Evolutionary conservation across 2,888 invertebrate genomes (phyloP), one percentile per base, ranked within the genome.

Genomic region (Enoplolaimus lenunculus): DNA sequence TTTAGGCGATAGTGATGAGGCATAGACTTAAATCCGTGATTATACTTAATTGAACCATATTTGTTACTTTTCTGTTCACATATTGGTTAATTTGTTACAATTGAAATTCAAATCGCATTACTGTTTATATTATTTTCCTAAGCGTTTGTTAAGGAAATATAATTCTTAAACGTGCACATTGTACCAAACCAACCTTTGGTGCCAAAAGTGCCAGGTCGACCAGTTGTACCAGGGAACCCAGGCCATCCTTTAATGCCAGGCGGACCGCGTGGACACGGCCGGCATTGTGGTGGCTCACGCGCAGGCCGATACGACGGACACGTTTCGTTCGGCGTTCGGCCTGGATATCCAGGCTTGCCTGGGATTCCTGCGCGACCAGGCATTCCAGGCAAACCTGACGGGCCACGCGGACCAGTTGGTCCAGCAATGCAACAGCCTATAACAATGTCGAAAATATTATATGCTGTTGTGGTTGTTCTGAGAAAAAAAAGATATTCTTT

Each of bases 171-270:
- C 21, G 21, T 67, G n/a, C 3, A 13, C 57, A 21, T 33, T 13
- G 34, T 21, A n/a, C 7, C 13, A 33, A 30, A 31, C 45, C 30
- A 29, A 70, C 79, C 79, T 68, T 79, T 79, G 33, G 75, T 74
- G 33, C 79, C 79, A 31, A 77, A 78, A 26, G 75, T 73, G 66
- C 79, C 79, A 45, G 74, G 64, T 34, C 78, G 78, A 71, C 79
- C 79, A 16, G 75, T 73, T 69, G 78, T 78, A 66, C 79, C 79
- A 16, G 79, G 79, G 74, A 80, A 80, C 34, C 79, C 79, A 16
- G 79, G 79, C 79, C 79, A 79, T 26, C 79, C 78, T 73, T 79
- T 78, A 73, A 79, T 78, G 26, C 78, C 78, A 2, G 76, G 77
- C 21, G 77, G 77, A 62, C 77, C 77, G 60, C 74, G 75, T 28